Percentiles rank a stretch among this genome's conserved stretches.
phyloP scores from a whole-genome alignment of 2,888 invertebrate genomes.

The Steromphala cineraria region DNA sequence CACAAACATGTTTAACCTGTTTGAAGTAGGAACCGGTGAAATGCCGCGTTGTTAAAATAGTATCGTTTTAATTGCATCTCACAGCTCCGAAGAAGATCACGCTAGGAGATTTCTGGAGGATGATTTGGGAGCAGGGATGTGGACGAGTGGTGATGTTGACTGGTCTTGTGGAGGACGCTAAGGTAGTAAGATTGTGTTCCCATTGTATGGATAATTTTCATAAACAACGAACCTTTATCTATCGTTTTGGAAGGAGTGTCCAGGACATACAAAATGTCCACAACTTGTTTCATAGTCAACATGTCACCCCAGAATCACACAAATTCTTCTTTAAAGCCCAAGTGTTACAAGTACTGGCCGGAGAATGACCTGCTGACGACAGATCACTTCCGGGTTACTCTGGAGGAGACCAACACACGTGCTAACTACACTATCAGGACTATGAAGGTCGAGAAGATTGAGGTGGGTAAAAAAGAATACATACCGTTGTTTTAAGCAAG shows the following conservation, averaged over 20 bases:
- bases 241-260: too few species aligned
- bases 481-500: too few species aligned
- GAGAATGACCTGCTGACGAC: not conserved
- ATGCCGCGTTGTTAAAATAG: too few species aligned
- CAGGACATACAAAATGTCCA: not conserved
- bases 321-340: not conserved
- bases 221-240: too few species aligned
- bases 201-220: too few species aligned
- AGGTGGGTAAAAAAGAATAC: too few species aligned
- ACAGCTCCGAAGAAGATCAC: not conserved
- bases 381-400: not conserved
- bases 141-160: not conserved
- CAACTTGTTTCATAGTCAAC: not conserved
- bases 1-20: not conserved
- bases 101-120: not conserved
- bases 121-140: not conserved
- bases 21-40: too few species aligned
- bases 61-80: not conserved
- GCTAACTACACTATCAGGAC: not conserved
- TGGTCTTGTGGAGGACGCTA: not conserved
- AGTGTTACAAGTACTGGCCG: not conserved
- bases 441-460: not conserved
- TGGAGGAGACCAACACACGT: not conserved
- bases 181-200: not conserved
- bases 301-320: not conserved